phyloP scores from a whole-genome alignment of 2,113 vertebrate genomes.

The Columbina picui region DNA sequence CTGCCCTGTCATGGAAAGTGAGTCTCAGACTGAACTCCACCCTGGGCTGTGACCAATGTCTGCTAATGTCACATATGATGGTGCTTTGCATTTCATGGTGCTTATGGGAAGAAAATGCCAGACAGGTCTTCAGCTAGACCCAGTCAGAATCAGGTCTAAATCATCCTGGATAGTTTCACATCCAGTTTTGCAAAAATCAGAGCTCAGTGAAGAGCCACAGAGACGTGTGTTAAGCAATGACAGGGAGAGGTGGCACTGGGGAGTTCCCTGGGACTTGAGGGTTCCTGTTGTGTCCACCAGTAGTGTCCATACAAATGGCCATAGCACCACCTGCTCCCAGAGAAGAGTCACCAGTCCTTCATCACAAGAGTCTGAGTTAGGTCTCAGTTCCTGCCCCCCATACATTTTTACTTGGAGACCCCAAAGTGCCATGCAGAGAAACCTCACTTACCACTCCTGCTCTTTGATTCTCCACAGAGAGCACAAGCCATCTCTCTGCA shows the following conservation, averaged over 20 bases:
- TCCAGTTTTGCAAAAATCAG: background rate
- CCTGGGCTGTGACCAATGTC: background rate
- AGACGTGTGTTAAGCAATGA: background rate
- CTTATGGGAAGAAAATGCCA: background rate
- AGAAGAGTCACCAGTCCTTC: background rate
- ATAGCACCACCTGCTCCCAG: background rate
- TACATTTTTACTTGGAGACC: background rate
- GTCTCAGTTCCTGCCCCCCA: background rate
- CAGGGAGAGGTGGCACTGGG: background rate
- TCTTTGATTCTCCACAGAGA: background rate
- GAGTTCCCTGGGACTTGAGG: background rate
- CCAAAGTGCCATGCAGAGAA: background rate
- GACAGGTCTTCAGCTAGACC: background rate
- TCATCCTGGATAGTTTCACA: accelerated
- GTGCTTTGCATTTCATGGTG: background rate
- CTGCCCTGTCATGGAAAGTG: background rate
- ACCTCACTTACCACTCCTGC: background rate
- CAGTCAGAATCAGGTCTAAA: background rate
- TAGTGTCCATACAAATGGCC: background rate
- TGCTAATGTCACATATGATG: background rate
- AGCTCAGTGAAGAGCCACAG: background rate
- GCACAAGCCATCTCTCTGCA: background rate
- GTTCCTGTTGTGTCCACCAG: background rate
- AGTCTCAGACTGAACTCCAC: background rate
- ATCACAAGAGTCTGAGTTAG: background rate